Base-by-base conservation (phyloP, 2,888 invertebrate species). In the Eudemis profundana region DNA sequence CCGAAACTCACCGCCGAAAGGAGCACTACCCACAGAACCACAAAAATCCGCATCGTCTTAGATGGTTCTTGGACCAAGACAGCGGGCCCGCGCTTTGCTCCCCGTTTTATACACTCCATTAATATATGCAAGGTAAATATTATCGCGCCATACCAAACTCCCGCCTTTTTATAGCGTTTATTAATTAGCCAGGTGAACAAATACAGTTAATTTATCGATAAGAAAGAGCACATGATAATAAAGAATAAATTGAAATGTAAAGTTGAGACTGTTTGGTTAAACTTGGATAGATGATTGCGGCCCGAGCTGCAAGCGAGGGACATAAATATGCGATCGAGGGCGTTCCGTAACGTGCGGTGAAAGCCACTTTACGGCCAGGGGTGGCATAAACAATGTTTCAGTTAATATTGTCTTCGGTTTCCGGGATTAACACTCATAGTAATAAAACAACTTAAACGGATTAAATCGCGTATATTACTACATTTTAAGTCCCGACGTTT, bases 41-140 rank as follows among this genome's bases (percentile, higher is more conserved):
- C 23, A 0, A 50, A 14, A 7, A 44, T 19, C 57, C 44, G 21
- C 64, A 64, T 59, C 19, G 15, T 33, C 57, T 15, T 33, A n/a
- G 42, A 14, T 1, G 10, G 12, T 19, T 4, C 1, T 10, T 21
- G 12, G 4, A 38, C 23, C 60, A 27, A 54, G 38, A 47, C 46
- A 12, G 12, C 8, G 15, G 42, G 10, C 8, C 49, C 19, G 3
- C 14, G 33, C n/a, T 15, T 14, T 14, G 3, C 2, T 8, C 5
- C 5, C 10, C 21, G 27, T 33, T 51, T 50, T 64, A 64, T 64
- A 64, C n/a, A n/a, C 42, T 27, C 36, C 19, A 0, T 23, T 64
- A 59, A 59, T 57, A 44, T 64, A 64, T 64, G 36, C 57, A 36
- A 5, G 12, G 36, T 14, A 64, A 64, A 64, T 64, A 59, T 64